Base-by-base conservation (phyloP, 1,140 invertebrate genomes). In the Lethocerus indicus region DNA sequence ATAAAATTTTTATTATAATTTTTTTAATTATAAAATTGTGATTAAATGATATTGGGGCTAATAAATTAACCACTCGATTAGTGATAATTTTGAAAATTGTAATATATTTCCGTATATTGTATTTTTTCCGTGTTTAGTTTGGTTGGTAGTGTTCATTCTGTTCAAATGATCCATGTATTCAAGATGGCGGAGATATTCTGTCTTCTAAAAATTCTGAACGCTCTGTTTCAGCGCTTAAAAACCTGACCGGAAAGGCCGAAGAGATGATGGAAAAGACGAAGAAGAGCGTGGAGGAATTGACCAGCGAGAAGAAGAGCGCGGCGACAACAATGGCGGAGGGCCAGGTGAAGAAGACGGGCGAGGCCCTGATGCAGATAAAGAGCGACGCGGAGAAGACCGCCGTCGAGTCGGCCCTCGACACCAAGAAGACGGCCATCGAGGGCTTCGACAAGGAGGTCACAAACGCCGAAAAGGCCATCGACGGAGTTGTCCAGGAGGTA, bases 201-300 rank as follows among this genome's bases (percentile, higher is more conserved):
- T n/a, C n/a, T n/a, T n/a, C n/a, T n/a, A n/a, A n/a, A n/a, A n/a
- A n/a, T n/a, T n/a, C n/a, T n/a, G n/a, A n/a, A n/a, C n/a, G n/a
- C n/a, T 35, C 3, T 47, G 29, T 60, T 56, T 2, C 56, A 61
- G 60, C 59, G 24, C 46, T 61, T 25, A 61, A 61, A 50, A 56
- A 58, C 49, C 42, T 61, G 36, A 54, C 57, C 5, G 52, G 54
- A 27, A 58, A 60, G 41, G 60, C 59, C 16, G 60, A 59, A 51
- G 56, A 59, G 40, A 51, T 58, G 18, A 37, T 61, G 18, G 60
- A 61, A 50, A 58, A 59, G 52, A 59, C 58, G 21, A 61, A 61
- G 53, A 56, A 56, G n/a, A 56, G 58, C 9, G 56, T 60, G 1
- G 60, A 58, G 43, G 56, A 57, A 28, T 50, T 61, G 35, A 59